These are phyloP conservation scores for Lichenostomus cassidix DNA, from an alignment of 2,113 vertebrate species.

Conservation along the genomic window DNA sequence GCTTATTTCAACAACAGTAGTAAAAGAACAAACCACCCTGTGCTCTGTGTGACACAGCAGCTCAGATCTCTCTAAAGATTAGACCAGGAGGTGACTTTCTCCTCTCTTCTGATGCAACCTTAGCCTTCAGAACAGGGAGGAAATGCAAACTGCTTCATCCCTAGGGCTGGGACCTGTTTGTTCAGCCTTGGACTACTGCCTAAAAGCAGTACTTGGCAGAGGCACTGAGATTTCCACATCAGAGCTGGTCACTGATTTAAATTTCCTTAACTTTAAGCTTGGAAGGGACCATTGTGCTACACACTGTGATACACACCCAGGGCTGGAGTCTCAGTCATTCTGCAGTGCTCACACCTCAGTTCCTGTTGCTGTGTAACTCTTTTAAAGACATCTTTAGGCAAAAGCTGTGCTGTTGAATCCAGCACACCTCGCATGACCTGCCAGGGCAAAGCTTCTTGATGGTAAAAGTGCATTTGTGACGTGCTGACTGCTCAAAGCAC, in stretches of 20 bases:
- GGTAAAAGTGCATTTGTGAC: background rate
- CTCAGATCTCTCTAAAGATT: background rate
- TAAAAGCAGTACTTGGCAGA: background rate
- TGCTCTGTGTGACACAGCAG: background rate
- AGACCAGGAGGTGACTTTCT: background rate
- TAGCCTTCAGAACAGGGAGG: background rate
- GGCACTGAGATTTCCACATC: background rate
- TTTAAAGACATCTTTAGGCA: background rate
- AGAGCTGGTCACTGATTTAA: background rate
- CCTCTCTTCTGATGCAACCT: background rate
- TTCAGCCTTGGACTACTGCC: background rate
- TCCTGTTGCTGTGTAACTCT: background rate
- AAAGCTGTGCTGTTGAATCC: background rate
- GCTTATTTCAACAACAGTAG: constrained; percentile 36
- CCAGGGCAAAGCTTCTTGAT: background rate
- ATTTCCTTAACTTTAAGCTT: background rate
- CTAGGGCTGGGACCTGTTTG: background rate
- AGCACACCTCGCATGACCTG: accelerated
- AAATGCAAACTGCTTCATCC: background rate
- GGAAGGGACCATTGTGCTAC: background rate
- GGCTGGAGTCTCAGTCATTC: background rate
- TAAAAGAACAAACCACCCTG: background rate
- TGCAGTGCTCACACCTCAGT: background rate
- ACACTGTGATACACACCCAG: background rate
- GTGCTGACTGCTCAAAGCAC: background rate